Evolutionary conservation across 2,888 invertebrate genomes (phyloP), one percentile per base, ranked within the genome.

Genomic region (Ornithoptera alexandrae): DNA sequence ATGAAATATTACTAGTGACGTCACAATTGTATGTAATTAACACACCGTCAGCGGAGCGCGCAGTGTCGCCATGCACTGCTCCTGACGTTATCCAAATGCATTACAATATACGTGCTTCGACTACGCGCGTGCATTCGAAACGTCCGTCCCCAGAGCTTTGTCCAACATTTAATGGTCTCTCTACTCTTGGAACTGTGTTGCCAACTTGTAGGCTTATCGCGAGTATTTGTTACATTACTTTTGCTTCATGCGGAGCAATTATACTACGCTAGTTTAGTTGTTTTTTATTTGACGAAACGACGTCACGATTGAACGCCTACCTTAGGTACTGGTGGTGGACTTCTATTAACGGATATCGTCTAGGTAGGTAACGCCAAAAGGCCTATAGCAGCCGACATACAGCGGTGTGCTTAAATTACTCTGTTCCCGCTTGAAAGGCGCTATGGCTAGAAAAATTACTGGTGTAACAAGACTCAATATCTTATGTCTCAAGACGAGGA

Each of bases 11-110:
- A 80, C 83, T 65, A 71, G 84, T 80, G 88, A 85, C 86, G 86
- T 87, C 84, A 87, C 85, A 83, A 83, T 88, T 86, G 87, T 84
- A 86, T 84, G 84, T 87, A 89, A 89, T 89, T 90, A 88, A 83
- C 86, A 84, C 81, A 73, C 75, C 75, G 79, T 75, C 70, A 71
- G 70, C 75, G 75, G 79, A 77, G 77, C 80, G 77, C 76, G 78
- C 77, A 74, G 74, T 78, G 76, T 77, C 77, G 76, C 77, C 78
- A 78, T 79, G 79, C 80, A 79, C 78, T 71, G 71, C 81, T 77
- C 81, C 78, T 75, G 81, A 62, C 83, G 81, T 78, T 84, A 85
- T 84, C 81, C 82, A 85, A 85, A 86, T 85, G 84, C 83, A 86
- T 86, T 85, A 86, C 78, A 81, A 65, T 62, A 67, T 83, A 85